Conservation (phyloP, 1,140 invertebrate species). For the Zaprionus vittiger region DNA sequence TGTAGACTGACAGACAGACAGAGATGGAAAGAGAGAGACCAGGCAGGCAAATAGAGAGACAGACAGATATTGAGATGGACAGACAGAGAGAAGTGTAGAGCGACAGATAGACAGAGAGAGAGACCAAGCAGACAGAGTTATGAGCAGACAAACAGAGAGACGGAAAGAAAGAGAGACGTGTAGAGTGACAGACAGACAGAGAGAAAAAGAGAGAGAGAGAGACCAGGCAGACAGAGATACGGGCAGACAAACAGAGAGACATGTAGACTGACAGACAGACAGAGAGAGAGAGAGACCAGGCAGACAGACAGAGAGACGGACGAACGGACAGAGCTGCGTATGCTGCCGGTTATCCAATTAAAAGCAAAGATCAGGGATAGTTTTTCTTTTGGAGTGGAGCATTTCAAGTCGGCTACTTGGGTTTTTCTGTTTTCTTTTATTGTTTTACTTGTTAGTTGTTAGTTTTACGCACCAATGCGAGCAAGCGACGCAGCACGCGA, state of each 20-base stretch:
- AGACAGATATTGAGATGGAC: too few species aligned
- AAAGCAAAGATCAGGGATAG: conserved; percentile 78
- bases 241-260: too few species aligned
- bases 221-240: neutral
- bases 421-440: conserved; percentile 24
- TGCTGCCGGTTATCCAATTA: conserved; percentile 78
- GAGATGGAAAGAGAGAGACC: neutral
- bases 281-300: neutral
- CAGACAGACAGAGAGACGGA: neutral
- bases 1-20: too few species aligned
- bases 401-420: conserved; percentile 30
- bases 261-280: neutral
- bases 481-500: conserved; percentile 63
- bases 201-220: too few species aligned
- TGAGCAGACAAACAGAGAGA: too few species aligned
- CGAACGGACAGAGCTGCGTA: neutral
- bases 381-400: conserved; percentile 52
- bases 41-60: too few species aligned
- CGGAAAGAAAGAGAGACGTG: too few species aligned
- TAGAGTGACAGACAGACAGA: too few species aligned
- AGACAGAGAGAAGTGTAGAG: too few species aligned
- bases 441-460: conserved; percentile 22
- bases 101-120: too few species aligned
- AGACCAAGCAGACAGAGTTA: too few species aligned
- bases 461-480: conserved; percentile 30